Conservation (phyloP, 2,888 invertebrate species). For the Drosophila vallismaia region DNA sequence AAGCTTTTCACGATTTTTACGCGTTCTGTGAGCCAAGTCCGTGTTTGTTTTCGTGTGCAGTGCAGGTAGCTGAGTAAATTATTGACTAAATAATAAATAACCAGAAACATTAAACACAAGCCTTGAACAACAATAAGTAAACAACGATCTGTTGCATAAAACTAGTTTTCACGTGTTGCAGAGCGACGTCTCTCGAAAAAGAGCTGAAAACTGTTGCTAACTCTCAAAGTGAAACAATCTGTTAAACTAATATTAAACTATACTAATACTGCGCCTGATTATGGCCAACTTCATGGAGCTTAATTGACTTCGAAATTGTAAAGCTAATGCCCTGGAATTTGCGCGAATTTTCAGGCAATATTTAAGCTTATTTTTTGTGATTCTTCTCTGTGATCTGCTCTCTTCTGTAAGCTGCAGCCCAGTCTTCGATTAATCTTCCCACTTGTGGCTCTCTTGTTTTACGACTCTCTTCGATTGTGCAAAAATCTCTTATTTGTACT, state of each 20-base stretch:
- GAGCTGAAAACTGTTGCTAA: conserved; percentile 31
- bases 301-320: conserved; percentile 1
- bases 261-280: conserved; percentile 25
- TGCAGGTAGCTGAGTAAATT: conserved; percentile 36
- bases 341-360: conserved; percentile 30
- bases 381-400: not conserved
- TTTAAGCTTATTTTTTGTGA: conserved; percentile 12
- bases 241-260: conserved; percentile 19
- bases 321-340: conserved; percentile 30
- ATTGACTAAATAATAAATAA: conserved; percentile 9
- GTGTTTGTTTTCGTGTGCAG: conserved; percentile 38
- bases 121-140: conserved; percentile 35
- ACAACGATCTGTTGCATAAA: conserved; percentile 65
- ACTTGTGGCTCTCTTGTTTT: conserved; percentile 16
- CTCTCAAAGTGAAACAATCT: conserved; percentile 26
- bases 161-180: conserved; percentile 70
- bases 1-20: conserved; percentile 10
- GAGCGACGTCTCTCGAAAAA: conserved; percentile 28
- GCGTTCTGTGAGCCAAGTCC: conserved; percentile 22
- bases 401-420: not conserved
- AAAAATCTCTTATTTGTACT: conserved; percentile 16
- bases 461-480: conserved; percentile 7
- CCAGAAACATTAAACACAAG: conserved; percentile 9
- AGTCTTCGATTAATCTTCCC: not conserved
- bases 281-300: conserved; percentile 48